Evolutionary conservation across 2,113 vertebrate genomes (phyloP).

Genomic region (Istiophorus platypterus): DNA sequence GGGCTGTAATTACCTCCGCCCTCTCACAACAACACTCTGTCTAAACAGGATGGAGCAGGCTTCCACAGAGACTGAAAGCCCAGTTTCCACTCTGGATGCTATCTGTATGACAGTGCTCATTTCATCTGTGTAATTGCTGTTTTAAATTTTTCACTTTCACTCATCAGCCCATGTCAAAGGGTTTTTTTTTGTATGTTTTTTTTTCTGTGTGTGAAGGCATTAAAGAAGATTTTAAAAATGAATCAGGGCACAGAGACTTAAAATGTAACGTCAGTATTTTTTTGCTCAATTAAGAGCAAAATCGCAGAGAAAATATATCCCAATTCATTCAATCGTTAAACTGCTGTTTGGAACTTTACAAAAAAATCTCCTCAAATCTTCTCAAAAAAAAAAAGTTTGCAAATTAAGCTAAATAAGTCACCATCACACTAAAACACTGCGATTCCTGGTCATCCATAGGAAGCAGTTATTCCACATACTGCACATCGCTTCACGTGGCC

Average conservation of each 20-base stretch:
- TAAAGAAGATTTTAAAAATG: background rate
- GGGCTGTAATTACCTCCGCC: slow-evolving; percentile 76
- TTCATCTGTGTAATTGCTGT: slow-evolving; percentile 50
- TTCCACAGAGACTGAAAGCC: slow-evolving; percentile 34
- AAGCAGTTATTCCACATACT: slow-evolving; percentile 40
- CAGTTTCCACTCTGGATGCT: slow-evolving; percentile 53
- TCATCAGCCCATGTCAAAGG: slow-evolving; percentile 16
- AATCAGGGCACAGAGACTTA: background rate
- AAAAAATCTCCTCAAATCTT: too few species aligned
- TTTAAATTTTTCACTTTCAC: slow-evolving; percentile 3
- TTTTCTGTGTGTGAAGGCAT: background rate
- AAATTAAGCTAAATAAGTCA: slow-evolving; percentile 3
- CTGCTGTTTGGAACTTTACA: too few species aligned
- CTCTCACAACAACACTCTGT: slow-evolving; percentile 63
- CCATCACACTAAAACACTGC: slow-evolving; percentile 4
- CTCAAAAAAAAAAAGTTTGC: too few species aligned
- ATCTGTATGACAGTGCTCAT: slow-evolving; percentile 34
- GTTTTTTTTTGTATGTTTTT: too few species aligned
- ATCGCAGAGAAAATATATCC: background rate
- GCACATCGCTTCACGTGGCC: slow-evolving; percentile 40
- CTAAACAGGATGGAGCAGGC: slow-evolving; percentile 72
- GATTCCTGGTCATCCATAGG: slow-evolving; percentile 43
- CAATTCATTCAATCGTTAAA: background rate
- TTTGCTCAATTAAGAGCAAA: background rate
- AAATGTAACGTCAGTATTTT: background rate